Base-by-base conservation (phyloP, 2,797 vertebrate genomes). In the Moxostoma hubbsi region DNA sequence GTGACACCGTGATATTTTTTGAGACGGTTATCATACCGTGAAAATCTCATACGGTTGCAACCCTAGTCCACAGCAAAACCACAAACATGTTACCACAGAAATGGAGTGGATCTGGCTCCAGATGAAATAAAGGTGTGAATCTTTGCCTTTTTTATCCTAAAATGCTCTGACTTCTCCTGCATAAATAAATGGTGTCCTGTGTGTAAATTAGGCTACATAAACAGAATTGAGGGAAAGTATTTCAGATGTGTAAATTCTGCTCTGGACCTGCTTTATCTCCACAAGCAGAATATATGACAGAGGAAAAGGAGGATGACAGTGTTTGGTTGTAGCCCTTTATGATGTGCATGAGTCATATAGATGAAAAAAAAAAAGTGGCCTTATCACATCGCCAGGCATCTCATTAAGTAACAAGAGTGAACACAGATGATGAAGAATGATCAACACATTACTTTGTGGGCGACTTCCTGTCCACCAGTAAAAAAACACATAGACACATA, bases 71-170 rank as follows among this genome's bases (percentile, higher is more conserved):
- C 9, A 13, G 8, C 7, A 7, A 46, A 64, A 46, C 2, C 12
- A 63, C 59, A 62, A 1, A 55, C 50, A 49, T 13, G 47, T 49
- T 18, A 54, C 1, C 15, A 81, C n/a, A n/a, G 10, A 50, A 46
- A 24, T 47, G 43, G 9, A 68, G 45, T 47, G 47, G 9, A 68
- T 68, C 13, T 9, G 16, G 12, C 70, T 43, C 43, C 55, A 12
- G 13, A 79, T 65, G 24, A 49, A 59, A 62, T 18, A 15, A 4
- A 51, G 69, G 58, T 53, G n/a, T 53, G 55, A 85, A 45, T 47
- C 47, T 16, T 78, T 72, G 15, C 66, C 77, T 85, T 82, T 80
- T 83, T 74, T 80, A 82, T 80, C 6, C 50, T 70, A 46, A 59
- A 74, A 50, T 49, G 12, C 36, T 72, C 49, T 10, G 36, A 43